Conservation (phyloP, 2,797 vertebrate genomes). For the Megaceryle alcyon region DNA sequence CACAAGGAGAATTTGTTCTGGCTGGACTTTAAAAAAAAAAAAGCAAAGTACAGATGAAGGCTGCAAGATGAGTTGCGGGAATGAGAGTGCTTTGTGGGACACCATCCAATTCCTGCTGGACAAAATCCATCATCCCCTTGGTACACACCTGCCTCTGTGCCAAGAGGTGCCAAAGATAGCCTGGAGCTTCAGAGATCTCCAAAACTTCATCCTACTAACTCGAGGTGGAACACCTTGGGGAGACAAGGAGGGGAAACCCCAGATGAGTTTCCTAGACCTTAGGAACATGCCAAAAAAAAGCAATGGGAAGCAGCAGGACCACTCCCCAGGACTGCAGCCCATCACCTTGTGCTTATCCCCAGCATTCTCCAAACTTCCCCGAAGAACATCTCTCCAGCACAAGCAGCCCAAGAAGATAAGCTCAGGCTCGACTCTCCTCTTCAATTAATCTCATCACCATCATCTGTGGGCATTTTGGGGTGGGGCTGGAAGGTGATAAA, state of each 20-base stretch:
- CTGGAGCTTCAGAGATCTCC: not conserved
- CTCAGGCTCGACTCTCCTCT: not conserved
- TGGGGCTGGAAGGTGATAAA: accelerated
- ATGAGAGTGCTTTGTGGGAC: constrained; percentile 69
- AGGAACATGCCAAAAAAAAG: not conserved
- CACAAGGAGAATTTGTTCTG: constrained; percentile 48
- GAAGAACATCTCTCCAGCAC: not conserved
- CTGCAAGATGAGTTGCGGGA: constrained; percentile 58
- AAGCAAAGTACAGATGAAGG: not conserved
- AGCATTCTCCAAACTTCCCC: accelerated
- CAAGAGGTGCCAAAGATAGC: not conserved
- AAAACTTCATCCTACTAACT: accelerated
- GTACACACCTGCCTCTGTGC: not conserved
- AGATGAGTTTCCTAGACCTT: not conserved
- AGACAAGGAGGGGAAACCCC: not conserved
- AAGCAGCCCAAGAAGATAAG: accelerated
- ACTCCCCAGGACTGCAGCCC: accelerated
- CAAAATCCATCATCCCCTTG: constrained; percentile 30
- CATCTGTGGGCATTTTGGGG: not conserved
- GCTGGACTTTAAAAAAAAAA: not conserved
- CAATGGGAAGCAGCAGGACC: not conserved
- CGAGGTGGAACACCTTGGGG: accelerated
- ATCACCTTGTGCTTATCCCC: accelerated
- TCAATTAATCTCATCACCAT: not conserved
- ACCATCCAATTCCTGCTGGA: constrained; percentile 61